Percentiles rank a stretch among this genome's conserved stretches.
Evolutionary conservation across 2,113 vertebrate genomes (phyloP).

Genomic region (Herpetotheres cachinnans): DNA sequence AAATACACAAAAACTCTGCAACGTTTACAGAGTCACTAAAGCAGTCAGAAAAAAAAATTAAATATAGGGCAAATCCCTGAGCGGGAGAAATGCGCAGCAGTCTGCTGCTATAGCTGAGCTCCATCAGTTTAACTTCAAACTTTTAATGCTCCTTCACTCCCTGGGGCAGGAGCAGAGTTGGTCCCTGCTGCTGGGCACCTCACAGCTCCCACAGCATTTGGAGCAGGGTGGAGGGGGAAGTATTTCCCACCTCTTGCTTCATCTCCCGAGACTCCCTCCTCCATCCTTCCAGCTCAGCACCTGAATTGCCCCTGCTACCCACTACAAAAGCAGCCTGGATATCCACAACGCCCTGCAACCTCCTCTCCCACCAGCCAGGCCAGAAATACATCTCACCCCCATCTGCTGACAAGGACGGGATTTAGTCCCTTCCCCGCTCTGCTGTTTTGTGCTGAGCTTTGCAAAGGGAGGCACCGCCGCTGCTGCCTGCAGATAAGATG

Average conservation of each 20-base stretch:
- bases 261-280: neutral
- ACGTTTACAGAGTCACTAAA: constrained; percentile 67
- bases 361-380: neutral
- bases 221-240: accelerated
- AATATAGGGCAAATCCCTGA: constrained; percentile 53
- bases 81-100: constrained; percentile 4
- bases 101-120: constrained; percentile 51
- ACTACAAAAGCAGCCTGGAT: neutral
- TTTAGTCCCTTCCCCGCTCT: neutral
- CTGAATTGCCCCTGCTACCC: neutral
- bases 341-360: neutral
- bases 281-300: neutral
- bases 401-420: neutral
- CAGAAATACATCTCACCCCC: neutral
- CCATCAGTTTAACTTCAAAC: constrained; percentile 35
- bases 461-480: neutral
- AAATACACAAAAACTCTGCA: neutral
- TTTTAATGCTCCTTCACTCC: neutral
- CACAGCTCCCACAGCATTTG: neutral
- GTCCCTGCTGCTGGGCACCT: neutral
- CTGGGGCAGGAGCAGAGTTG: neutral
- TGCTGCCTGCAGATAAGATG: neutral
- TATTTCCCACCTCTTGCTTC: neutral
- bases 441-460: neutral
- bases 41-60: constrained; percentile 53